Conservation (phyloP, 2,797 vertebrate genomes). For the Alca torda region DNA sequence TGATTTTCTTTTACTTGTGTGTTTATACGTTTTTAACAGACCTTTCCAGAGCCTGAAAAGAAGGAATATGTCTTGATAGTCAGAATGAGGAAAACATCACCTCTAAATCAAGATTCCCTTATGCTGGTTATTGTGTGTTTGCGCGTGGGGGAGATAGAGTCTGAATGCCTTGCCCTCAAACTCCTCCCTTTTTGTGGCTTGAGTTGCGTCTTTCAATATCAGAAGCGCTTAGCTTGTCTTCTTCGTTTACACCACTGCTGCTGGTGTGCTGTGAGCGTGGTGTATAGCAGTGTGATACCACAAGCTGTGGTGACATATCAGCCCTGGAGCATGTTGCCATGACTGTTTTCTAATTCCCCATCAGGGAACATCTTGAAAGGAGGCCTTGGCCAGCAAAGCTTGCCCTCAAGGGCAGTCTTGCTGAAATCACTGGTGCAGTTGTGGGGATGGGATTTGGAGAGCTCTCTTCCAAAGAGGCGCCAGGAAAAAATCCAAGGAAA, state of each 20-base stretch:
- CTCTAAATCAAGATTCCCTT: background rate
- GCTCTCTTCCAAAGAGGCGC: background rate
- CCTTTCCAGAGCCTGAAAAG: background rate
- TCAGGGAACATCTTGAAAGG: background rate
- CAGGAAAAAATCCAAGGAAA: background rate
- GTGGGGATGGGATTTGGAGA: background rate
- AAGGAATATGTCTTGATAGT: background rate
- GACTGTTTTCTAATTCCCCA: background rate
- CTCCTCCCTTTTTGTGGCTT: background rate
- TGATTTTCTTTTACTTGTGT: slow-evolving; percentile 13
- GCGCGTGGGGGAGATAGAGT: fast-evolving
- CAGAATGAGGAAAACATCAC: background rate
- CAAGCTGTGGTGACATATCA: background rate
- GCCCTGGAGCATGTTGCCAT: background rate
- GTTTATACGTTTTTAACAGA: slow-evolving; percentile 31
- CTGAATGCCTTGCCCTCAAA: background rate
- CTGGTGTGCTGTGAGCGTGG: background rate
- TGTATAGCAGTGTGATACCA: background rate
- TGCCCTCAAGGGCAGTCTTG: background rate
- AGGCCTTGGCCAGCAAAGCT: background rate
- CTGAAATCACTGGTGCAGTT: background rate
- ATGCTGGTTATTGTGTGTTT: background rate
- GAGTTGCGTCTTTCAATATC: background rate
- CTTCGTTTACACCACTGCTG: background rate
- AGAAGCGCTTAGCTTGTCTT: background rate